These are phyloP conservation scores for Periplaneta americana DNA, from an alignment of 1,140 invertebrate species.

Conservation along the genomic window DNA sequence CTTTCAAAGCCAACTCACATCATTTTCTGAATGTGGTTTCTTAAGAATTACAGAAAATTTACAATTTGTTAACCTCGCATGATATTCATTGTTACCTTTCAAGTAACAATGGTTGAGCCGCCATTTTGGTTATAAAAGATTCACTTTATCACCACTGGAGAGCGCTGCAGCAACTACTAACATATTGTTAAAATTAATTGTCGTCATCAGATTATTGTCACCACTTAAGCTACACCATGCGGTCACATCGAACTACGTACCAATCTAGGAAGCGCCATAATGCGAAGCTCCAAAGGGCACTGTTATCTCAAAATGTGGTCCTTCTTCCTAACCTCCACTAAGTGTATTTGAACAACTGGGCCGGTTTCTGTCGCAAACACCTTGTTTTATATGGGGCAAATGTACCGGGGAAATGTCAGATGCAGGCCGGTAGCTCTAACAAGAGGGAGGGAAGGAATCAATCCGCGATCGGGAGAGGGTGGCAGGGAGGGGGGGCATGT, in stretches of 20 bases:
- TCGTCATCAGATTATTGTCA: background rate
- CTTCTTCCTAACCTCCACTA: background rate
- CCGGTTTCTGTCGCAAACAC: background rate
- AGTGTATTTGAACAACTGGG: background rate
- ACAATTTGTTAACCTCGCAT: too few species aligned
- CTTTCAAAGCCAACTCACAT: too few species aligned
- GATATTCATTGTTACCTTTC: background rate
- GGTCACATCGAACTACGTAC: background rate
- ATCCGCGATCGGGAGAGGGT: too few species aligned
- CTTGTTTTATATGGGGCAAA: slow-evolving; percentile 1
- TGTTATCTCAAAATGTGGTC: background rate
- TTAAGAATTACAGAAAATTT: too few species aligned
- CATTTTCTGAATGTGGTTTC: too few species aligned
- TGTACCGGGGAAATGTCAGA: background rate
- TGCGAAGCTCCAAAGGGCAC: background rate
- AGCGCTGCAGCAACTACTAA: background rate
- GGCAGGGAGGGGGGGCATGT: background rate
- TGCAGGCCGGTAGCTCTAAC: too few species aligned
- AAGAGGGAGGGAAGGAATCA: too few species aligned
- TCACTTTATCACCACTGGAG: background rate
- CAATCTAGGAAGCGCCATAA: background rate
- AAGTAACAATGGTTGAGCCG: background rate
- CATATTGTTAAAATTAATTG: background rate
- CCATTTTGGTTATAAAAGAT: background rate
- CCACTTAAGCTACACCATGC: background rate